A percentile compares a stretch with the other conserved stretches of the same genome.
Evolutionary conservation across 2,888 invertebrate genomes (phyloP).

Genomic region (Digitonthophagus gazella): DNA sequence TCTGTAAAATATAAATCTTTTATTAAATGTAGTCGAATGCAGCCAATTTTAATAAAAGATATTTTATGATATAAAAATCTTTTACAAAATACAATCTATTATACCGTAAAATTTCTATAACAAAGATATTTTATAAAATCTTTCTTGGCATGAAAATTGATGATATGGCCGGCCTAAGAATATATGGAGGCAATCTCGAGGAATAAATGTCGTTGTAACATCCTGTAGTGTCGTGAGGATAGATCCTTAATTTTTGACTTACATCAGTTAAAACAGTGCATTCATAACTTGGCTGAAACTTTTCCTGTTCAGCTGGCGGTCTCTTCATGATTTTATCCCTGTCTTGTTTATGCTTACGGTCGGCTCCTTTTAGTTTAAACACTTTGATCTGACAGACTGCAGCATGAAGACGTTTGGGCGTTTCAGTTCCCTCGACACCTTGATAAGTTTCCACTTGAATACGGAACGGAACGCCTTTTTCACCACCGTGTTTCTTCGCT

Average conservation of each 20-base stretch:
- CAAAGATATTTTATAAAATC: no score
- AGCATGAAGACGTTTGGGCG: conserved; percentile 73
- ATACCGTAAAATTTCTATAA: no score
- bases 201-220: no score
- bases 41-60: no score
- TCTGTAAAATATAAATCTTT: no score
- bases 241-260: conserved; percentile 47
- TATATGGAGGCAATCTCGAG: no score
- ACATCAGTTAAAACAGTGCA: conserved; percentile 92
- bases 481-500: conserved; percentile 96
- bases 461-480: conserved; percentile 96
- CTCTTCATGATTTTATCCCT: conserved; percentile 89
- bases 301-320: conserved; percentile 79
- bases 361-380: conserved; percentile 91
- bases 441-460: conserved; percentile 90
- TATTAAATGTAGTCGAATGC: no score
- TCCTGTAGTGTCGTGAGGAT: no score
- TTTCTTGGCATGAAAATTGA: no score
- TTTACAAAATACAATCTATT: no score
- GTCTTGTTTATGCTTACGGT: conserved; percentile 96
- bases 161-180: no score
- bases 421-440: conserved; percentile 36
- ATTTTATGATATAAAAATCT: no score
- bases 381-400: conserved; percentile 97
- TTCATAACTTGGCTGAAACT: conserved; percentile 93